phyloP scores from a whole-genome alignment of 2,888 invertebrate genomes.

The Chironomus riparius region DNA sequence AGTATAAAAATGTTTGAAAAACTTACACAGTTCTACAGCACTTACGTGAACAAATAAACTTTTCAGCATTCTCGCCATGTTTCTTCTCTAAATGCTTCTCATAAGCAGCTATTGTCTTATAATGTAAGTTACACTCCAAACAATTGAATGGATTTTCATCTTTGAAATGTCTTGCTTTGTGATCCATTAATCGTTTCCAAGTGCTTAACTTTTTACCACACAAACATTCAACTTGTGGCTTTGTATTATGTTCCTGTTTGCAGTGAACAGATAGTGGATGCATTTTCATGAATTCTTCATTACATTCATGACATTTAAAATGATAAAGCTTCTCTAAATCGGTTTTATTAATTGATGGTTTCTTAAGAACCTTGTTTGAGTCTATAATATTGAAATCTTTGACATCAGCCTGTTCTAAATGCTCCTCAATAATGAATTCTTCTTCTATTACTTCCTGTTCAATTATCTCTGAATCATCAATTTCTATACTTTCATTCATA shows the following conservation, averaged over 20 bases:
- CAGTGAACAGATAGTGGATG: not conserved
- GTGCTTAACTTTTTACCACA: not conserved
- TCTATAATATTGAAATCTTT: not conserved
- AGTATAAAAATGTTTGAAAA: not conserved
- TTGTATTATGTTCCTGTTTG: not conserved
- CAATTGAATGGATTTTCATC: not conserved
- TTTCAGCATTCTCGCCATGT: not conserved
- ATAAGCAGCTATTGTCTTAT: not conserved
- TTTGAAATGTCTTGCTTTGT: not conserved
- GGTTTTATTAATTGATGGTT: not conserved
- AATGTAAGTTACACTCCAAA: not conserved
- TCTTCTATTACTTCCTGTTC: constrained; percentile 1
- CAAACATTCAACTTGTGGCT: not conserved
- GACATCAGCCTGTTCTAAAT: not conserved
- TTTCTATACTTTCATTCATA: not conserved
- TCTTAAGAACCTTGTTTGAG: not conserved
- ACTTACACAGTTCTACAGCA: not conserved
- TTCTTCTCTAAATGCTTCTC: constrained; percentile 2
- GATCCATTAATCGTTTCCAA: not conserved
- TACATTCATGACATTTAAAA: constrained; percentile 7
- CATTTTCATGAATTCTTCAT: constrained; percentile 12
- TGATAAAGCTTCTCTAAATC: not conserved
- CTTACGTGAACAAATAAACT: not conserved
- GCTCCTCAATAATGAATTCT: not conserved
- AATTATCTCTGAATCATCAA: not conserved